These are phyloP conservation scores for Acropora yongei DNA, from an alignment of 64 coral and sea anemone species.

Conservation along the genomic window DNA sequence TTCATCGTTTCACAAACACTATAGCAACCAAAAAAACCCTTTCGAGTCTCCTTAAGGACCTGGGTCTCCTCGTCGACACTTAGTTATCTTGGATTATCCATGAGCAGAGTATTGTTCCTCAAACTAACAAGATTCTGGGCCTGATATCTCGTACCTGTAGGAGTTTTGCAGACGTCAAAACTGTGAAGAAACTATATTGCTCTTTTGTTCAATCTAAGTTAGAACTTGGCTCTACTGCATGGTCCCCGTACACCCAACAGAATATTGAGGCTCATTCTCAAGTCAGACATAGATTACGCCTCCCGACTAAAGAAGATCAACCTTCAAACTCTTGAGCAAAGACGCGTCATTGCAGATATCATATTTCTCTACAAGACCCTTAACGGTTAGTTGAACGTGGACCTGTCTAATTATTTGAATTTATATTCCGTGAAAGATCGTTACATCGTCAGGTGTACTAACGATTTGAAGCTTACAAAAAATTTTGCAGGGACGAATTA, in stretches of 20 bases:
- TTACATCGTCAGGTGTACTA: background rate
- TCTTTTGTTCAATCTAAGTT: slow-evolving; percentile 24
- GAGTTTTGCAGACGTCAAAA: background rate
- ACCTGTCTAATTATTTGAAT: background rate
- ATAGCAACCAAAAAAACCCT: too few species aligned
- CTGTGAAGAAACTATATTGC: background rate
- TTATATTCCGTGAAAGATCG: background rate
- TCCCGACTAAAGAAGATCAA: slow-evolving; percentile 15
- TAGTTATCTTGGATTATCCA: background rate
- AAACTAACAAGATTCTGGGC: background rate
- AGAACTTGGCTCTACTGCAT: slow-evolving; percentile 29
- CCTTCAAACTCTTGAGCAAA: slow-evolving; percentile 30
- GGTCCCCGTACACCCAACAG: slow-evolving; percentile 28
- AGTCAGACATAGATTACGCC: slow-evolving; percentile 30
- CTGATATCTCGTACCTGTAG: background rate
- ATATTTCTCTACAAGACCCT: slow-evolving; percentile 12
- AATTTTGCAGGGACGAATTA: background rate
- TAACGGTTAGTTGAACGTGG: background rate
- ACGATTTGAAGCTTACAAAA: background rate
- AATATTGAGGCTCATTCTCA: slow-evolving; percentile 55
- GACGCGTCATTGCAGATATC: slow-evolving; percentile 13
- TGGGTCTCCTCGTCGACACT: too few species aligned
- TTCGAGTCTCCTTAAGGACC: too few species aligned
- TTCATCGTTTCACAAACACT: too few species aligned
- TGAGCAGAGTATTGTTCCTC: background rate